Base-by-base conservation (phyloP, 2,797 vertebrate genomes). In the Brachymystax lenok region DNA sequence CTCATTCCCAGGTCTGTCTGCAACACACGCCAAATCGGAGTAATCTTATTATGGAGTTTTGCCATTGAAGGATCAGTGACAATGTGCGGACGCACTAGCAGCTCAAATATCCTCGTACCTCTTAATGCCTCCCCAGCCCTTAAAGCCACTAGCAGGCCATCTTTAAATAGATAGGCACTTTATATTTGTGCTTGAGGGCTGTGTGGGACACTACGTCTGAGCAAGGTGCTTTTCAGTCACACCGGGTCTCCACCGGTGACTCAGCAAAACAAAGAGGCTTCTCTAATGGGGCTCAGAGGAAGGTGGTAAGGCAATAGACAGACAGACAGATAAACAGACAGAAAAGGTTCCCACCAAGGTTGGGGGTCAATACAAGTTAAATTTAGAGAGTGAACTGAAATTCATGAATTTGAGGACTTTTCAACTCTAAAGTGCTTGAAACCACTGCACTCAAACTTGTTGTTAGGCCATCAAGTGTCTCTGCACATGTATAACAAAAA, bases 151-250 rank as follows among this genome's bases (percentile, higher is more conserved):
- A 82, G 85, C 91, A 81, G 83, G 77, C 74, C 76, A 72, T 89
- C 92, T 93, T 94, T 94, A 93, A 95, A 95, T 93, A 95, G 94
- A 94, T 94, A 94, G 93, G 90, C 86, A 87, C 86, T 91, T 92
- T 85, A 83, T 87, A 85, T 87, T 84, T 86, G 77, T 72, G 79
- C 81, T 71, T 70, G 12, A 50, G 77, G 79, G 72, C 77, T 86
- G 70, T 59, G 86, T 68, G 66, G 77, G 79, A 51, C 24, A 3
- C 71, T 83, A 85, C 86, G 82, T 88, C 80, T 80, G 82, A 83
- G 75, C 80, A 86, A 90, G 88, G 88, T 88, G 86, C 78, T 79
- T 81, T 75, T 81, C 80, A 87, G 86, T 82, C 84, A 77, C 61
- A 79, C 80, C 75, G 10, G 66, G 78, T 84, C 83, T 87, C 74